phyloP scores from a whole-genome alignment of 2,113 vertebrate species.

The Festucalex cinctus region DNA sequence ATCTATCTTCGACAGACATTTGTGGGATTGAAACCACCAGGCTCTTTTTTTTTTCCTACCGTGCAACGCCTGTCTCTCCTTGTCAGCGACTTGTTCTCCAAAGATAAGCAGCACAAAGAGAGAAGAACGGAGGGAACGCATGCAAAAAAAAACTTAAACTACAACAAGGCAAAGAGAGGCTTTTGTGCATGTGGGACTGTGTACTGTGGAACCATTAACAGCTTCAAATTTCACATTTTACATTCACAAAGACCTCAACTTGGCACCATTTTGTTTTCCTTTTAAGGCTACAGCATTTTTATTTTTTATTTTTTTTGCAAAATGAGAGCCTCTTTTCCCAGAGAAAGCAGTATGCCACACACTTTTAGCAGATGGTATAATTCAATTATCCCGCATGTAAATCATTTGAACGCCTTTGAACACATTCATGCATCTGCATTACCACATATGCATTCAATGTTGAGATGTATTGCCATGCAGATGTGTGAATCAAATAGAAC shows the following conservation, averaged over 20 bases:
- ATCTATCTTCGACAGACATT: slow-evolving; percentile 33
- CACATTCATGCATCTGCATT: too few relatives aligned
- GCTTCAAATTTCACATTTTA: slow-evolving; percentile 12
- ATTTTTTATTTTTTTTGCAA: too few relatives aligned
- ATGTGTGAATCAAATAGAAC: not conserved
- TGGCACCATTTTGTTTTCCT: slow-evolving; percentile 8
- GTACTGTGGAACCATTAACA: slow-evolving; percentile 7
- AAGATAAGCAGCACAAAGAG: slow-evolving; percentile 38
- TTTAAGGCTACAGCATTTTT: not conserved
- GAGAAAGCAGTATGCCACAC: not conserved
- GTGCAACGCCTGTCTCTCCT: slow-evolving; percentile 32
- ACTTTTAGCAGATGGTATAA: slow-evolving; percentile 9
- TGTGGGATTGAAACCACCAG: slow-evolving; percentile 24
- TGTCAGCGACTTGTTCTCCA: slow-evolving; percentile 51
- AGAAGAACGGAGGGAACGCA: not conserved
- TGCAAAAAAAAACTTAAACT: not conserved
- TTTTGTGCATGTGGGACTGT: not conserved
- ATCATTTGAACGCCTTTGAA: slow-evolving; percentile 4
- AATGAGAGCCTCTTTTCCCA: slow-evolving; percentile 7
- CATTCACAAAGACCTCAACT: slow-evolving; percentile 11
- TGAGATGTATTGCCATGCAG: not conserved
- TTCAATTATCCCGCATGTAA: slow-evolving; percentile 1
- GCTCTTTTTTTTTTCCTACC: slow-evolving; percentile 10
- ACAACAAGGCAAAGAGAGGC: slow-evolving; percentile 10
- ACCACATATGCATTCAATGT: not conserved